Conservation (phyloP, 2,888 invertebrate genomes). For the Agrilus biguttatus region DNA sequence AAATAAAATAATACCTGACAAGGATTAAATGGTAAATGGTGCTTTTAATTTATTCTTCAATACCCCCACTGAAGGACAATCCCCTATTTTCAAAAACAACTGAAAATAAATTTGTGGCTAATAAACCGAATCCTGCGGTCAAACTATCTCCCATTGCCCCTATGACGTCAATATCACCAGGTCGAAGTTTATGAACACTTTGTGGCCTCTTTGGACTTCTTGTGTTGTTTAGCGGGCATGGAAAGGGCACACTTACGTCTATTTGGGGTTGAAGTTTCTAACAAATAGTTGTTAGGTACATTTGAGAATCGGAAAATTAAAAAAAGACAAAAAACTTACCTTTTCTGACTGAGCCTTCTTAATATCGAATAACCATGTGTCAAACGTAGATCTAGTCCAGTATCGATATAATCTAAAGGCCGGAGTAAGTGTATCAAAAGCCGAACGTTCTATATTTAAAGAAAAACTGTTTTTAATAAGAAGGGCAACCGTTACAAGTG, state of each 20-base stretch:
- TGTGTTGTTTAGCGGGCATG: constrained; percentile 34
- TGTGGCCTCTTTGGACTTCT: constrained; percentile 34
- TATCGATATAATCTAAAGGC: no score
- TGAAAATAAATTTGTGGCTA: constrained; percentile 57
- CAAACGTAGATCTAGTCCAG: no score
- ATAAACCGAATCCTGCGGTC: constrained; percentile 57
- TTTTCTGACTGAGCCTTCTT: no score
- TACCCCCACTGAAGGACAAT: constrained; percentile 60
- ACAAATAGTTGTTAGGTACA: constrained; percentile 17
- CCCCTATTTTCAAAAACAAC: constrained; percentile 60
- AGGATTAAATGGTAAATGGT: no score
- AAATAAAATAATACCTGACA: constrained; percentile 15
- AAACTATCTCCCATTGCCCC: constrained; percentile 60
- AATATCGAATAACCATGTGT: no score
- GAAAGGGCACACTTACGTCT: constrained; percentile 32
- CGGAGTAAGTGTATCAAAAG: no score
- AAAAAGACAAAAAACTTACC: no score
- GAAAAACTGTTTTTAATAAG: no score
- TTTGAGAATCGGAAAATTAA: no score
- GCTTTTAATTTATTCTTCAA: background rate
- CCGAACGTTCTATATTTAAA: no score
- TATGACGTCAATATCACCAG: constrained; percentile 56
- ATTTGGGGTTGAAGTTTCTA: constrained; percentile 19
- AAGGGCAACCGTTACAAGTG: no score
- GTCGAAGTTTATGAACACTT: constrained; percentile 52